Percentiles rank a stretch among this genome's conserved stretches.
Conservation (phyloP, 2,113 vertebrate species). For the Leptobrachium leishanense region DNA sequence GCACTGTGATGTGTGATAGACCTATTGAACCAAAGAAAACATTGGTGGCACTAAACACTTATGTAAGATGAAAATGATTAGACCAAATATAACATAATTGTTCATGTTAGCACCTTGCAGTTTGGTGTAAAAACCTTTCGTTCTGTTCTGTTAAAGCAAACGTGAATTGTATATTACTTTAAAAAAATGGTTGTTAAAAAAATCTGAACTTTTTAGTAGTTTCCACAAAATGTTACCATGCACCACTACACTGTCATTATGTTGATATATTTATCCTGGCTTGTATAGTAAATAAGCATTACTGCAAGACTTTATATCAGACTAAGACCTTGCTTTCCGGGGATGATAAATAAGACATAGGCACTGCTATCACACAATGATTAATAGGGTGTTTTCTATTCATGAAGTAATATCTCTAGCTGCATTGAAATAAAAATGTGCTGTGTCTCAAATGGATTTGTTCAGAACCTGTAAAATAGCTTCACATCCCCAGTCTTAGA, state of each 20-base stretch:
- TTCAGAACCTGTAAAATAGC: slow-evolving; percentile 61
- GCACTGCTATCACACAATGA: slow-evolving; percentile 57
- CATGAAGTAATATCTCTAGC: slow-evolving; percentile 65
- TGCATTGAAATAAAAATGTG: slow-evolving; percentile 61
- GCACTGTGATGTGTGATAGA: no score
- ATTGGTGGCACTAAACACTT: no score
- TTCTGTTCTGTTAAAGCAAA: no score
- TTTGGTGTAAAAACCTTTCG: no score
- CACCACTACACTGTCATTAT: background rate
- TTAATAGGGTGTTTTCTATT: slow-evolving; percentile 66
- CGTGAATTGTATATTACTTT: no score
- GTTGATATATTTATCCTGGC: slow-evolving; percentile 20
- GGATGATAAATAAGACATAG: slow-evolving; percentile 58
- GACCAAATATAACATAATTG: no score
- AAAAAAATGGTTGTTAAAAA: no score
- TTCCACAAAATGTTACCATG: background rate
- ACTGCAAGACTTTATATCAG: slow-evolving; percentile 54
- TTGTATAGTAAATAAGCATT: slow-evolving; percentile 49
- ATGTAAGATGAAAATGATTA: no score
- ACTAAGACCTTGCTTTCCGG: slow-evolving; percentile 52
- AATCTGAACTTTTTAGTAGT: background rate
- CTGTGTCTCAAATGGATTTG: slow-evolving; percentile 64
- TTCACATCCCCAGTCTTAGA: slow-evolving; percentile 44
- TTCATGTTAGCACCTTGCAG: no score
- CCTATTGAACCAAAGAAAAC: no score